A percentile compares a stretch with the other conserved stretches of the same genome.
These are phyloP conservation scores for Ceratoteleas bidentatus DNA, from an alignment of 1,140 invertebrate species.

Conservation along the genomic window DNA sequence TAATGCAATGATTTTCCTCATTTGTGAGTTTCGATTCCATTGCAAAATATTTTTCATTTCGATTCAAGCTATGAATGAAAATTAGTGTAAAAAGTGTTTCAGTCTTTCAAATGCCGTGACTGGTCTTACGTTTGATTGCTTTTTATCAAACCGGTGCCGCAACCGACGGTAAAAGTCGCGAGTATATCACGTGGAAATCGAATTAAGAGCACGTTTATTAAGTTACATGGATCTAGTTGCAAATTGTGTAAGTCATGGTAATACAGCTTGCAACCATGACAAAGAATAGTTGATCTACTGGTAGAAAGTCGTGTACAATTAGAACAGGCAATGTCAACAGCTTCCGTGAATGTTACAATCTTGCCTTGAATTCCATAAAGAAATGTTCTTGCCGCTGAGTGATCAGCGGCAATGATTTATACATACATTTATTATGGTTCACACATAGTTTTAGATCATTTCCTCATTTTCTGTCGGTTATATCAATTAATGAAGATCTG, in stretches of 20 bases:
- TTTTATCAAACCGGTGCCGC: slow-evolving; percentile 29
- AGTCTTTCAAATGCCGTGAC: slow-evolving; percentile 41
- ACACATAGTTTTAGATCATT: too few relatives aligned
- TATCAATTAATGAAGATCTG: too few relatives aligned
- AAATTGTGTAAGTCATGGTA: slow-evolving; percentile 49
- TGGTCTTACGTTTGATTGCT: slow-evolving; percentile 43
- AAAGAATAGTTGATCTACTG: slow-evolving; percentile 35
- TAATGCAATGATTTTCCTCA: too few relatives aligned
- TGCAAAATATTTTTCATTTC: too few relatives aligned
- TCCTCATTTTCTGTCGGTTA: too few relatives aligned
- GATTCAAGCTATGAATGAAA: too few relatives aligned
- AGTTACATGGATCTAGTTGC: slow-evolving; percentile 59
- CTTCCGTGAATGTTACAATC: slow-evolving; percentile 16
- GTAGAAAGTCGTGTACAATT: slow-evolving; percentile 52
- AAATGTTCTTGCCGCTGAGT: too few relatives aligned
- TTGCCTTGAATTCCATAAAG: too few relatives aligned
- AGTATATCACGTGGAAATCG: slow-evolving; percentile 30
- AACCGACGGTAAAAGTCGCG: slow-evolving; percentile 28
- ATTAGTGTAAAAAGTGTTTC: too few relatives aligned
- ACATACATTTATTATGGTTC: too few relatives aligned
- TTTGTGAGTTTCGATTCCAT: too few relatives aligned
- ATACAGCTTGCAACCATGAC: slow-evolving; percentile 47
- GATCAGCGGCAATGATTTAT: too few relatives aligned
- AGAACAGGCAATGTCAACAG: slow-evolving; percentile 43
- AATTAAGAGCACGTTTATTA: slow-evolving; percentile 52